A percentile compares a stretch with the other conserved stretches of the same genome.
Conservation (phyloP, 2,797 vertebrate species). For the Oreonectes daqikongensis region DNA sequence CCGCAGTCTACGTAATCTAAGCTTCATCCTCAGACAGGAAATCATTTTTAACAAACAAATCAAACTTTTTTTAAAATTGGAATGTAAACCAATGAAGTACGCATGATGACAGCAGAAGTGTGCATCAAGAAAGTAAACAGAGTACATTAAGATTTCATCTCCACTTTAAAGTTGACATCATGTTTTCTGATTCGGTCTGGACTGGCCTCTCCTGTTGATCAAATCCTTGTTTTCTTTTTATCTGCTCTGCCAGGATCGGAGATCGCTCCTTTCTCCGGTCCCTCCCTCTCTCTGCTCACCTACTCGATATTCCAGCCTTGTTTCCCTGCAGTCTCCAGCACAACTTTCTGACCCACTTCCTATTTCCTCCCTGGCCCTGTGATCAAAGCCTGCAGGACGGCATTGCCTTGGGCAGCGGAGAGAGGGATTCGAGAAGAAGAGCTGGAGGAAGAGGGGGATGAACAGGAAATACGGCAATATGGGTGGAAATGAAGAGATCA, state of each 20-base stretch:
- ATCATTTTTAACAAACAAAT: background rate
- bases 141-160: background rate
- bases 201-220: slow-evolving; percentile 52
- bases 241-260: slow-evolving; percentile 46
- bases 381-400: slow-evolving; percentile 84
- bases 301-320: slow-evolving; percentile 87
- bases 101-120: too few species aligned
- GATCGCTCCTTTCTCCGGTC: slow-evolving; percentile 60
- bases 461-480: slow-evolving; percentile 57
- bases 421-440: slow-evolving; percentile 63
- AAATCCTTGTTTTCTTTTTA: slow-evolving; percentile 50
- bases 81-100: background rate
- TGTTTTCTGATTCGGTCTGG: slow-evolving; percentile 42
- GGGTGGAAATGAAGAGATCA: slow-evolving; percentile 77
- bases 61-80: background rate
- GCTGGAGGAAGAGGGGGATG: slow-evolving; percentile 61
- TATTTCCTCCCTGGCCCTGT: slow-evolving; percentile 81
- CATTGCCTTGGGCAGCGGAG: slow-evolving; percentile 80
- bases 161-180: slow-evolving; percentile 11
- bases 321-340: slow-evolving; percentile 84
- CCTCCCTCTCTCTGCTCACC: slow-evolving; percentile 67
- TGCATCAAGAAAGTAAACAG: background rate
- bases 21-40: too few species aligned
- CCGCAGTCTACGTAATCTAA: too few species aligned
- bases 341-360: slow-evolving; percentile 86